Base-by-base conservation (phyloP, 2,797 vertebrate genomes). In the Anas bernieri region DNA sequence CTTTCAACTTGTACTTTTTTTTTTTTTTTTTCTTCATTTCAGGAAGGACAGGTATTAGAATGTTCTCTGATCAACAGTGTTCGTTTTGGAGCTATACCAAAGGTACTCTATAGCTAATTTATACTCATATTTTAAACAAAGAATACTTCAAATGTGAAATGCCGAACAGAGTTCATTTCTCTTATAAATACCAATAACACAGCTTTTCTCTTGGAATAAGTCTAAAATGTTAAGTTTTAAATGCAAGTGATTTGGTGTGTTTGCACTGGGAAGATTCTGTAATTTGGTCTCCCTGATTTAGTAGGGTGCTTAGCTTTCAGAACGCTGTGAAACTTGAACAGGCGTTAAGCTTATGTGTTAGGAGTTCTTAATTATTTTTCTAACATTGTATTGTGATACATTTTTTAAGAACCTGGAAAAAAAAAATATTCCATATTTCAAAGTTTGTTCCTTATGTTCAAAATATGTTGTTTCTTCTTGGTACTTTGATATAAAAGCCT, bases 21-120 rank as follows among this genome's bases (percentile, higher is more conserved):
- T 77, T 97, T 25, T 76, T 12, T 62, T 41, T 84, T 95, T 97
- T 83, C 96, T 28, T 90, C 43, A 1, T 95, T 97, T 68, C 97
- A 99, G 99, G 99, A 99, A 97, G 99, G 99, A 80, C 99, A 99
- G 96, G 98, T 99, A 59, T 98, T 99, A 33, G 99, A 99, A 97
- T 99, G 99, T 91, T 99, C 99, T 69, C 98, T 99, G 92, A 99
- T 99, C 98, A 99, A 99, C 98, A 99, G 99, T 74, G 98, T 99
- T 90, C 99, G 99, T 9, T 97, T 98, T 59, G 99, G 98, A 93
- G 97, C 98, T 43, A 96, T 98, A 89, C 99, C 99, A 84, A 99
- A 99, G 99, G 99, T 99, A 98, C 61, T 73, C 56, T 72, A 1
- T 11, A 17, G 58, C 84, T 76, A 45, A 11, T 81, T 82, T 75